These are phyloP conservation scores for Lepidonotus clava DNA, from an alignment of 2,888 invertebrate genomes.

Conservation along the genomic window DNA sequence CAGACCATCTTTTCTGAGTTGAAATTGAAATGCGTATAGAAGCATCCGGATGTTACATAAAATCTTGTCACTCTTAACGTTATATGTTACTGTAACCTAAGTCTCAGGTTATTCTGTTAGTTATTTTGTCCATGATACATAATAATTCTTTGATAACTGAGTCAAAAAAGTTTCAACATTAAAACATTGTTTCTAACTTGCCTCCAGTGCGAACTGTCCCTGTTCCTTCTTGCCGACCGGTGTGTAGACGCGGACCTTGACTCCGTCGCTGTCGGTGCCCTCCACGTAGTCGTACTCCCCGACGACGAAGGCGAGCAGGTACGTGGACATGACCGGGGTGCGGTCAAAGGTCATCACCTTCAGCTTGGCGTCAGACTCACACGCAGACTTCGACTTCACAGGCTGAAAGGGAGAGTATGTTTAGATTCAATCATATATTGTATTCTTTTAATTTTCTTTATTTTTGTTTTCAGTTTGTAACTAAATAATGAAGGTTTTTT, in stretches of 20 bases:
- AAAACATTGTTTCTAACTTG: slow-evolving; percentile 77
- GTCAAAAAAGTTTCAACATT: no score
- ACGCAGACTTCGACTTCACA: slow-evolving; percentile 71
- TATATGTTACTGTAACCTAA: no score
- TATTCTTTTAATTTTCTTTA: no score
- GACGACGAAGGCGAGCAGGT: slow-evolving; percentile 94
- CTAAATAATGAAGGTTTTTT: no score
- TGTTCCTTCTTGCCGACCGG: slow-evolving; percentile 95
- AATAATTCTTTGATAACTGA: no score
- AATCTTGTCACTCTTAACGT: no score
- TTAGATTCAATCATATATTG: neutral
- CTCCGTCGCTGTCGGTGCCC: slow-evolving; percentile 89
- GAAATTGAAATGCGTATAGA: no score
- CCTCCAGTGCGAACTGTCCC: slow-evolving; percentile 94
- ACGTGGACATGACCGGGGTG: slow-evolving; percentile 97
- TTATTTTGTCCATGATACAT: no score
- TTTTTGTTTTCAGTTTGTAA: no score
- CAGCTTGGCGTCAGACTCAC: slow-evolving; percentile 77
- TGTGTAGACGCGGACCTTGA: slow-evolving; percentile 83
- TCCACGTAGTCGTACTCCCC: slow-evolving; percentile 98
- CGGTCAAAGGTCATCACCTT: slow-evolving; percentile 87
- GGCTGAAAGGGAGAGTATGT: slow-evolving; percentile 68
- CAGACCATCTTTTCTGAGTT: no score
- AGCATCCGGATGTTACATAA: no score
- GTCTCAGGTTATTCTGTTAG: no score